Base-by-base conservation (phyloP, 2,797 vertebrate species). In the Ctenochaetus hawaiiensis region DNA sequence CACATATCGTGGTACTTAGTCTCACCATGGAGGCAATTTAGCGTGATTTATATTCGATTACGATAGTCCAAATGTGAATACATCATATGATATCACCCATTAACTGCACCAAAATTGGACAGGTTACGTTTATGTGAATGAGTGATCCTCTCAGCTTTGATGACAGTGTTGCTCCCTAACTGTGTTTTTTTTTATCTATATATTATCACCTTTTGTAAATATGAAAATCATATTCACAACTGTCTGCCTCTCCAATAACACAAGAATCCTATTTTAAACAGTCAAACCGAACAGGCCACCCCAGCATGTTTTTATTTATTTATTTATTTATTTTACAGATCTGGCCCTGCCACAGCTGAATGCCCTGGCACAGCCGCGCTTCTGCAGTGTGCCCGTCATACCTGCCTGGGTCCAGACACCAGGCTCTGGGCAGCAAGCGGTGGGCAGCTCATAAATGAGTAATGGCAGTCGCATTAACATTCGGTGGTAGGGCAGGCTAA, bases 381-480 rank as follows among this genome's bases (percentile, higher is more conserved):
- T 77, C 87, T 85, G 78, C 86, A 80, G 80, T 23, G 65, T 59
- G 67, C 61, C 80, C 34, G 6, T 77, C 64, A 67, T 75, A 80
- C 85, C 67, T 72, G 70, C 51, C 54, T 13, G 22, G 23, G 70
- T 72, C 77, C 12, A 71, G 85, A 84, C 85, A 72, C 67, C 70
- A 75, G 72, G 77, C 82, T 87, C 60, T 67, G 82, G 85, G 84
- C 82, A 82, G 76, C 41, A 8, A 78, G 84, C 74, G 69, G 80
- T 37, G 72, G 85, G 84, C 80, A 79, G 83, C 86, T 91, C 88
- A 89, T 94, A 90, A 91, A 94, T 92, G 89, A 94, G 69, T 94
- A 92, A 94, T 91, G 88, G 81, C 72, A 72, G 84, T 87, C 80
- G 71, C 90, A 93, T 94, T 94, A 93, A 93, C 90, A 94, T 94